phyloP scores from a whole-genome alignment of 2,888 invertebrate species.

The Hydriomena furcata region DNA sequence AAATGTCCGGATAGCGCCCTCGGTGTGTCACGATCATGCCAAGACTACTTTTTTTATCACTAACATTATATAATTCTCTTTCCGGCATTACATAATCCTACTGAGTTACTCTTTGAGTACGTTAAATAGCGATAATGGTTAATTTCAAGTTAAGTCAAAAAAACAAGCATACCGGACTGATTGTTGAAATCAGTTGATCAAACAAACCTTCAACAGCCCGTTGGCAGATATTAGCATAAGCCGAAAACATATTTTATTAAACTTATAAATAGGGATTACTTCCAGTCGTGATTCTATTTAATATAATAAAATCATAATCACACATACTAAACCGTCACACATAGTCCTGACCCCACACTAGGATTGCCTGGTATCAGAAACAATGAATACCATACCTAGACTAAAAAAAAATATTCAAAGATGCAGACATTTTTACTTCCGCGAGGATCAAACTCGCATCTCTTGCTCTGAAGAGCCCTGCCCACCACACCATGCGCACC shows the following conservation, averaged over 20 bases:
- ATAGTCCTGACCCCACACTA: too few relatives aligned
- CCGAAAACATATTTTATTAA: too few relatives aligned
- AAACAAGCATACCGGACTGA: background rate
- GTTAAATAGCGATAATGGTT: background rate
- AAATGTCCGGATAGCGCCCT: conserved; percentile 24
- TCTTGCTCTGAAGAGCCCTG: too few relatives aligned
- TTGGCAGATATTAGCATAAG: conserved; percentile 5
- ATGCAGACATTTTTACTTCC: too few relatives aligned
- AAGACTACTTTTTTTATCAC: conserved; percentile 13
- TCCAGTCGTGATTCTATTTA: too few relatives aligned
- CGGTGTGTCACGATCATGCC: conserved; percentile 23
- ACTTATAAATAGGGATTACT: too few relatives aligned
- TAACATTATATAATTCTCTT: conserved; percentile 5
- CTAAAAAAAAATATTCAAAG: too few relatives aligned
- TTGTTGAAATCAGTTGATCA: conserved; percentile 5
- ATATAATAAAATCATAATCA: too few relatives aligned
- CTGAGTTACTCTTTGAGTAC: conserved; percentile 1
- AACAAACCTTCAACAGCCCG: conserved; percentile 9
- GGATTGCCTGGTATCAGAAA: too few relatives aligned
- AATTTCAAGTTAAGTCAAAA: background rate
- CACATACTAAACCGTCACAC: too few relatives aligned
- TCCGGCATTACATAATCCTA: conserved; percentile 5
- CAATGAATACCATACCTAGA: too few relatives aligned
- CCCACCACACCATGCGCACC: conserved; percentile 11
- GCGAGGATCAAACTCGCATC: too few relatives aligned